Conservation (phyloP, 1,140 invertebrate genomes). For the Epicauta chinensis region DNA sequence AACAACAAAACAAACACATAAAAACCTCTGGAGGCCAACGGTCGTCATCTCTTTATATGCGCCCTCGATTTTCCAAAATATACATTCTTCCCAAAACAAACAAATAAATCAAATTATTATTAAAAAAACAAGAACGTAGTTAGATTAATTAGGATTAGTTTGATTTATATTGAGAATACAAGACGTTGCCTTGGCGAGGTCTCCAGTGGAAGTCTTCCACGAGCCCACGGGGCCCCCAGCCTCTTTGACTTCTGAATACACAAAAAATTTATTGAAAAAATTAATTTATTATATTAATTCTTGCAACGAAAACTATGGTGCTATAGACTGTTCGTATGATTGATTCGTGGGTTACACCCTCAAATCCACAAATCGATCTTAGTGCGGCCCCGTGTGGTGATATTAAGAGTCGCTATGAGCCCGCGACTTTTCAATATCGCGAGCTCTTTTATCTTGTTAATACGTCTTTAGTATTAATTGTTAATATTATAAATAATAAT, state of each 20-base stretch:
- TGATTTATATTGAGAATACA: constrained; percentile 1
- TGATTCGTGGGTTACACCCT: constrained; percentile 9
- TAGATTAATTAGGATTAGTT: not conserved
- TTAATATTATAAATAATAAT: constrained; percentile 27
- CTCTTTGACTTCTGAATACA: constrained; percentile 25
- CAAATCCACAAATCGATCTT: constrained; percentile 21
- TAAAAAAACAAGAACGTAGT: not conserved
- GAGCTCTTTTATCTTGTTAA: constrained; percentile 36
- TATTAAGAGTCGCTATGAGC: constrained; percentile 31
- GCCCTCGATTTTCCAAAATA: constrained; percentile 8
- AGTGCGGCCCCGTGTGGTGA: constrained; percentile 22
- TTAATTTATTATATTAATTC: constrained; percentile 16
- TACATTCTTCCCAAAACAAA: not conserved
- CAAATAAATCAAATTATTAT: not conserved
- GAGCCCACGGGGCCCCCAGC: constrained; percentile 28
- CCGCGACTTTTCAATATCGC: constrained; percentile 27
- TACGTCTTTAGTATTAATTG: constrained; percentile 37
- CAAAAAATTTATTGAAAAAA: no score
- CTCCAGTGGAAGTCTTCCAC: constrained; percentile 41
- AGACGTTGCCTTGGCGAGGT: constrained; percentile 31
- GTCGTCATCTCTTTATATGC: constrained; percentile 13
- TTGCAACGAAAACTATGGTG: constrained; percentile 43
- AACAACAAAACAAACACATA: constrained; percentile 12
- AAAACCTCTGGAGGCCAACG: constrained; percentile 26
- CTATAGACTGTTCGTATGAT: constrained; percentile 35